Conservation (phyloP, 2,888 invertebrate genomes). For the Endotricha flammealis region DNA sequence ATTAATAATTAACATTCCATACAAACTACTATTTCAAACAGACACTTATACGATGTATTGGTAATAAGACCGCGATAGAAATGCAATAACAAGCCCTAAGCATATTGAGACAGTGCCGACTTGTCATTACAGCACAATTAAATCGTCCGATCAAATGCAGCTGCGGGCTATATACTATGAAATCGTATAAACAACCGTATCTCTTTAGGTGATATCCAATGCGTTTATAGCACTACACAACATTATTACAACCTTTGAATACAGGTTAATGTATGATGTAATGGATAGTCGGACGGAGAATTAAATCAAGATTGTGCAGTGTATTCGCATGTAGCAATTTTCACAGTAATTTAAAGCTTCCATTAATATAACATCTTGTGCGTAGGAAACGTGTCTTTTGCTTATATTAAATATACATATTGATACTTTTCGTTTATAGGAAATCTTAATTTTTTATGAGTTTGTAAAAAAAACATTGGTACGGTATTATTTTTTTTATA, state of each 20-base stretch:
- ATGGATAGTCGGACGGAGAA: neutral
- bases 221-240: neutral
- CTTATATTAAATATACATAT: too few relatives aligned
- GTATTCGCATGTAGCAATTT: neutral
- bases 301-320: neutral
- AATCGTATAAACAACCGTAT: neutral
- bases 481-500: too few relatives aligned
- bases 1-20: neutral
- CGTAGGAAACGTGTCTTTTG: too few relatives aligned
- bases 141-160: slow-evolving; percentile 49
- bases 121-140: slow-evolving; percentile 63
- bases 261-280: too few relatives aligned
- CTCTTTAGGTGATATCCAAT: slow-evolving; percentile 1
- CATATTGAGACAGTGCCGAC: slow-evolving; percentile 34
- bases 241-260: too few relatives aligned
- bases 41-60: neutral
- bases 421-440: too few relatives aligned
- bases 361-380: too few relatives aligned
- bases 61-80: slow-evolving; percentile 24
- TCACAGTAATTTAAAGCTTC: neutral
- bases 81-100: slow-evolving; percentile 30
- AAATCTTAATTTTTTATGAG: too few relatives aligned
- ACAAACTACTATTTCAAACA: neutral
- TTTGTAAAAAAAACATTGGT: too few relatives aligned
- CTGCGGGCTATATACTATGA: slow-evolving; percentile 33